Percentiles rank a stretch among this genome's conserved stretches.
These are phyloP conservation scores for Tethya wilhelma DNA, from an alignment of 37 sponge, comb jelly and placozoan species.

Conservation along the genomic window DNA sequence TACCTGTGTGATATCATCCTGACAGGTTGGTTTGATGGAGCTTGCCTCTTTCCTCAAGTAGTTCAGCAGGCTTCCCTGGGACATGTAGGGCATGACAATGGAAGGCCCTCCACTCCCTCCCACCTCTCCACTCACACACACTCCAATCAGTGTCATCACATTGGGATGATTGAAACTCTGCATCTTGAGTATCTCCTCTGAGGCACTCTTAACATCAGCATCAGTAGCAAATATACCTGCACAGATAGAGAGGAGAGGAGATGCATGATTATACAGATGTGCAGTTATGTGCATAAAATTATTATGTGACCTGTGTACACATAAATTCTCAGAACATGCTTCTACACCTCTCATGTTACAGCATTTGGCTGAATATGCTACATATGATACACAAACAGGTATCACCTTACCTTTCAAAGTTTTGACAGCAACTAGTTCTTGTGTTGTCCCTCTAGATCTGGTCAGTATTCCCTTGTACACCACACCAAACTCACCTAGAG, in stretches of 20 bases:
- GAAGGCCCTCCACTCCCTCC: neutral
- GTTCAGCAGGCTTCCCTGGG: constrained; percentile 4
- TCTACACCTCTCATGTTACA: neutral
- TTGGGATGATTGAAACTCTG: constrained; percentile 13
- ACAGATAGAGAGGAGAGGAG: neutral
- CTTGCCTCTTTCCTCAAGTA: constrained; percentile 5
- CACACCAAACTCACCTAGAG: constrained; percentile 24
- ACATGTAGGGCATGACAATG: constrained; percentile 17
- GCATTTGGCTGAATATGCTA: too few species aligned
- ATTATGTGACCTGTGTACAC: too few species aligned
- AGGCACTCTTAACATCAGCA: neutral
- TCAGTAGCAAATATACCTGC: neutral
- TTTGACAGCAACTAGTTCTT: too few species aligned
- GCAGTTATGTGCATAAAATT: too few species aligned
- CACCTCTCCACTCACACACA: constrained; percentile 1
- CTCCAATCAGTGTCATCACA: constrained; percentile 33
- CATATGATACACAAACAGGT: too few species aligned
- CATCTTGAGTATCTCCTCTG: constrained; percentile 8
- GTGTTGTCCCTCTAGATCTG: too few species aligned
- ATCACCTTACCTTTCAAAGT: too few species aligned
- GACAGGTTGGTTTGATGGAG: neutral
- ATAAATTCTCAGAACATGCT: too few species aligned
- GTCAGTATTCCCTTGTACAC: constrained; percentile 12
- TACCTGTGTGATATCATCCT: neutral
- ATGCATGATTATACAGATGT: too few species aligned